Base-by-base conservation (phyloP, 2,888 invertebrate genomes). In the Rhorus exstirpatorius region DNA sequence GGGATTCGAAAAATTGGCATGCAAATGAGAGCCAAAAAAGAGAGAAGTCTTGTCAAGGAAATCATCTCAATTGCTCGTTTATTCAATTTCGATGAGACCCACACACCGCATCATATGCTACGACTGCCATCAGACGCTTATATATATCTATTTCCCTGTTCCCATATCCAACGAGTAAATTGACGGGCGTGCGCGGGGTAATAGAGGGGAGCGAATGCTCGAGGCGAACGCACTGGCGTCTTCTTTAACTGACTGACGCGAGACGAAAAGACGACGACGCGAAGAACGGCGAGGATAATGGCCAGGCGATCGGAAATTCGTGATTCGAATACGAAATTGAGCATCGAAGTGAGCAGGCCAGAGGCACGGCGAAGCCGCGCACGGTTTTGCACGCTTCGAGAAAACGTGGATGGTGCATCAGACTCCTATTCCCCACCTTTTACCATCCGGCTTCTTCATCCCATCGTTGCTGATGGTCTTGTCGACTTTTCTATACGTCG, bases 301-400 rank as follows among this genome's bases (percentile, higher is more conserved):
- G 85, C 65, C 78, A 83, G 68, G 68, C 81, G 85, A 85, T 85
- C 83, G 82, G 71, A 68, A 58, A 74, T 82, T 80, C 84, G 77
- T 84, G 84, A 79, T 77, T 75, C 76, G 77, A 83, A 84, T 85
- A 72, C 79, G 68, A 81, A 81, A 81, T 85, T 71, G 79, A 70
- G 80, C 70, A 35, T 49, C 83, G 68, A 53, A 81, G 78, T 63
- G 74, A 68, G 72, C 35, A 53, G 53, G 53, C 63, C 55, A 51
- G 46, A 53, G 31, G 41, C 7, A 65, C 31, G 72, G 46, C 21
- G 71, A 58, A 35, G 31, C 7, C 35, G 70, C 55, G 51, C 46
- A 67, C 74, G 74, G 46, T 38, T 82, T 75, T 82, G 61, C 63
- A 65, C 68, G 81, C 63, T 78, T 78, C 58, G 68, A 14, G 74